Evolutionary conservation across 2,113 vertebrate species (phyloP), one percentile per base, ranked within the genome.

Genomic region (Holacanthus passer): DNA sequence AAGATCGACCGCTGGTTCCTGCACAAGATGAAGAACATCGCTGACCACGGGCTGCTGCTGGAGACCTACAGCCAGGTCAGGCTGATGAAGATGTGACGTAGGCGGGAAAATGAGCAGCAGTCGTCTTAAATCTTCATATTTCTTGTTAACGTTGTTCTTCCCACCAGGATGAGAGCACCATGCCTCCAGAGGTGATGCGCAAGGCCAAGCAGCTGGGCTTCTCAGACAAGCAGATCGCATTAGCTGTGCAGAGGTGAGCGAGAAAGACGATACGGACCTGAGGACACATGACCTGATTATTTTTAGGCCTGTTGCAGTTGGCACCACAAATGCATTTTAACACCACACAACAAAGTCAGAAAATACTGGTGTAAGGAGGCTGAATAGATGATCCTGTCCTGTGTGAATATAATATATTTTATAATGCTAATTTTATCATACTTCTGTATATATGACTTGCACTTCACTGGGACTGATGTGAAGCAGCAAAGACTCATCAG

Each of bases 1-100:
- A 98, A 97, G 91, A 99, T 99, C 0, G 97, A 99, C 94, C 96
- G 96, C 90, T 99, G 98, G 98, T 99, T 99, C 93, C 95, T 99
- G 86, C 91, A 99, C 94, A 97, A 98, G 85, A 99, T 99, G 98
- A 98, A 98, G 92, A 97, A 96, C 91, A 99, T 99, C 20, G 68
- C 96, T 0, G 95, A 97, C 82, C 97, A 99, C 0, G 70, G 96
- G 2, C 77, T 89, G 45, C 93, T 96, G 86, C 94, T 99, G 77
- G 96, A 98, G 84, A 94, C 92, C 0, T 98, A 94, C 93, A 96
- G 95, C 0, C 95, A 95, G 88, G 93, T 92, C 32, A 35, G 13
- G 0, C 0, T 0, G 13, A 31, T 19, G 1, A 0, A 22, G 8
- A 12, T 4, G 1, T 0, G 0, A 16, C 19, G 0, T 19, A 2